phyloP scores from a whole-genome alignment of 1,140 invertebrate genomes.

The Drosophila saltans region DNA sequence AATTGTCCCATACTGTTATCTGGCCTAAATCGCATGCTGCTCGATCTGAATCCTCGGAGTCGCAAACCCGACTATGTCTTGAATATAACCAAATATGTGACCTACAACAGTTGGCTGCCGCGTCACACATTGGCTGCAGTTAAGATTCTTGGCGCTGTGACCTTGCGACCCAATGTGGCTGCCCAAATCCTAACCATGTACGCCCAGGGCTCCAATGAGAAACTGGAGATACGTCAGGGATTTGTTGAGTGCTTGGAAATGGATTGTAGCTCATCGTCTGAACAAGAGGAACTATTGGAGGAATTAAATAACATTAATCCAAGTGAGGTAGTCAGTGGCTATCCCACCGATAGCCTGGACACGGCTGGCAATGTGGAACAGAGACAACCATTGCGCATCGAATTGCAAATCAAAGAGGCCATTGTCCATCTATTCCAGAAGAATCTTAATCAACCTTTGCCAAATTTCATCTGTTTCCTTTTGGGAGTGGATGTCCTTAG shows the following conservation, averaged over 20 bases:
- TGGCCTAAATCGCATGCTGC: constrained; percentile 90
- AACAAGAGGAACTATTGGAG: constrained; percentile 31
- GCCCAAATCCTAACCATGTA: constrained; percentile 89
- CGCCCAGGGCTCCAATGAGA: constrained; percentile 85
- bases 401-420: constrained; percentile 86
- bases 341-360: neutral
- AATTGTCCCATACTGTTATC: constrained; percentile 87
- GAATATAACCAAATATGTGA: constrained; percentile 91
- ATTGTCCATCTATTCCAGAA: constrained; percentile 90
- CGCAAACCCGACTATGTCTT: constrained; percentile 91
- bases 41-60: constrained; percentile 91
- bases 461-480: constrained; percentile 95
- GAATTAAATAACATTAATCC: constrained; percentile 6
- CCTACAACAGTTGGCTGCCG: constrained; percentile 88
- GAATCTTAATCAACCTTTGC: constrained; percentile 89
- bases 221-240: constrained; percentile 88
- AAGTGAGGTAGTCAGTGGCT: neutral
- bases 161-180: constrained; percentile 87
- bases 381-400: constrained; percentile 61
- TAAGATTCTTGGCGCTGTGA: constrained; percentile 88
- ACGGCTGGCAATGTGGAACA: constrained; percentile 23
- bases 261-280: constrained; percentile 84
- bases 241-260: constrained; percentile 95
- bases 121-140: constrained; percentile 89
- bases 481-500: constrained; percentile 92